Base-by-base conservation (phyloP, 2,797 vertebrate genomes). In the Pseudochirops cupreus region DNA sequence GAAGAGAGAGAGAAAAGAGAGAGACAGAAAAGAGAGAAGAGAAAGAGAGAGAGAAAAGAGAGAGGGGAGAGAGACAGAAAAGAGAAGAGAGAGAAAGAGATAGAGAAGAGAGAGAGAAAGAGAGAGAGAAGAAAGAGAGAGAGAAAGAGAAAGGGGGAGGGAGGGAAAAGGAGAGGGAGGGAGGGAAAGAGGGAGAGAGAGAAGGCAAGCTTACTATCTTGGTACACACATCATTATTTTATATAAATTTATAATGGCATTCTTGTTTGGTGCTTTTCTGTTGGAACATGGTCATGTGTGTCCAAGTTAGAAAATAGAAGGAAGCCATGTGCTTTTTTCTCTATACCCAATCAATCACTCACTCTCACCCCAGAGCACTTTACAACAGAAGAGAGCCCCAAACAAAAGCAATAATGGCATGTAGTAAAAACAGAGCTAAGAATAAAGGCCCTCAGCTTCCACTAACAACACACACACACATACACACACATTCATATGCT, bases 241-340 rank as follows among this genome's bases (percentile, higher is more conserved):
- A 97, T 95, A 59, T 57, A 94, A 94, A 93, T 54, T 90, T 21
- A 57, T n/a, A 57, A 92, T 82, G 57, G 92, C 91, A 0, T 90
- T 96, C 18, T 92, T 89, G 90, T 87, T 96, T 96, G 52, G 90
- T 74, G 67, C 93, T 94, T 97, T 97, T 94, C 94, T 97, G 55
- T 94, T 98, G 92, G 95, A 96, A 98, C 94, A 56, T 18, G 29
- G 89, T 1, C 0, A 5, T 26, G 3, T 29, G n/a, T 94, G 91
- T 93, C 67, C 54, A 10, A 90, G 52, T 39, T 93, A 95, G 91
- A 96, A 97, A 96, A 93, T 5, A 67, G 10, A 97, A 52, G 95
- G 39, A 92, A 92, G n/a, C 39, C 9, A 24, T 28, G 93, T 91
- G n/a, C 2, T 31, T 53, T 55, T 55, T 29, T 39, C 5, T 21